Percentiles rank a stretch among this genome's conserved stretches.
Conservation (phyloP, 2,113 vertebrate genomes). For the Prolemur simus region DNA sequence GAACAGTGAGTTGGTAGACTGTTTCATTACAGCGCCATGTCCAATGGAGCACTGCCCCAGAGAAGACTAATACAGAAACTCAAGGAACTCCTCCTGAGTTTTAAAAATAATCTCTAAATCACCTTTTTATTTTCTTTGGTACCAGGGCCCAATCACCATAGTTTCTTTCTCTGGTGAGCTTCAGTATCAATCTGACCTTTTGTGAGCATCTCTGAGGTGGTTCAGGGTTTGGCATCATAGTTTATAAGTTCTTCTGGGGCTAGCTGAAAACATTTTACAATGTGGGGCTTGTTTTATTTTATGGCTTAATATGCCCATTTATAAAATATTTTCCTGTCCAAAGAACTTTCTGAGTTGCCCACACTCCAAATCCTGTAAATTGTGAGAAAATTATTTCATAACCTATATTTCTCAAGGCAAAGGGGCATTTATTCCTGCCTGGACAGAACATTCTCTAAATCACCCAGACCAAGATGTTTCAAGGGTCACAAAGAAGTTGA, state of each 20-base stretch:
- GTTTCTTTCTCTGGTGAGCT: not conserved
- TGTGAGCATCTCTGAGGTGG: not conserved
- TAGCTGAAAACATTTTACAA: not conserved
- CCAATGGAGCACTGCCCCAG: not conserved
- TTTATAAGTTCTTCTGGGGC: not conserved
- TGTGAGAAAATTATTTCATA: slow-evolving; percentile 39
- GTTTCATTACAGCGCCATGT: not conserved
- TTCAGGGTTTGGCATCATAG: not conserved
- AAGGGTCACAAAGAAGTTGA: not conserved
- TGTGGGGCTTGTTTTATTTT: slow-evolving; percentile 26
- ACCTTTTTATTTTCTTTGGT: not conserved
- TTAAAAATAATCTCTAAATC: not conserved
- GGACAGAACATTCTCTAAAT: slow-evolving; percentile 20
- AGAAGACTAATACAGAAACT: not conserved
- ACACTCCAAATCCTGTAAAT: not conserved
- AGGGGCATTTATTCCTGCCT: slow-evolving; percentile 34
- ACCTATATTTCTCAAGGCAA: slow-evolving; percentile 52
- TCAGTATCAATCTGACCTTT: not conserved
- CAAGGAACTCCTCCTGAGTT: not conserved
- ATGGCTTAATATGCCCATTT: slow-evolving; percentile 3
- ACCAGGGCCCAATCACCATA: not conserved
- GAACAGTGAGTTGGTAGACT: not conserved
- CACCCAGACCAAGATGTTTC: not conserved
- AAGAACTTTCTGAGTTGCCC: not conserved
- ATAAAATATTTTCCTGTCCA: not conserved